Conservation (phyloP, 2,888 invertebrate genomes). For the Hetaerina titia region DNA sequence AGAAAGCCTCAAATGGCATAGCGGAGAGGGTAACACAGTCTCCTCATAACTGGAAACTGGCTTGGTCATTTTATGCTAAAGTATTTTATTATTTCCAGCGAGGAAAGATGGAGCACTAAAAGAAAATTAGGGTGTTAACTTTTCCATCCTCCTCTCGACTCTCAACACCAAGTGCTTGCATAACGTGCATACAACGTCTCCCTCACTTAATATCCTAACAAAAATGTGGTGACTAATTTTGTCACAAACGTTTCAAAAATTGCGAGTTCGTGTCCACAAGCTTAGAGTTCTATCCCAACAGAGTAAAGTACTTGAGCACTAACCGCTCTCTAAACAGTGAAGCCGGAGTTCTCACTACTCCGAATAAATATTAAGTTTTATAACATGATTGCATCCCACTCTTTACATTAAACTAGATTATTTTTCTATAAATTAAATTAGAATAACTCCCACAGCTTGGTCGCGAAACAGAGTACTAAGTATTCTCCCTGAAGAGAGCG, state of each 20-base stretch:
- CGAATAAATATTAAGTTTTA: neutral
- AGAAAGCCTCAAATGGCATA: too few species aligned
- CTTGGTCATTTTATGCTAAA: too few species aligned
- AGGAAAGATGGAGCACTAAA: neutral
- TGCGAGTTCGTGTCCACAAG: neutral
- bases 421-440: too few species aligned
- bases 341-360: neutral
- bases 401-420: too few species aligned
- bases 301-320: neutral
- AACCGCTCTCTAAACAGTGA: neutral
- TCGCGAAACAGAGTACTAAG: too few species aligned
- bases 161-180: neutral
- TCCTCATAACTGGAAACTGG: too few species aligned
- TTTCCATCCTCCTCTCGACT: neutral
- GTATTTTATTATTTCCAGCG: too few species aligned
- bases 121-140: neutral
- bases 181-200: neutral
- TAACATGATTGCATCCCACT: neutral
- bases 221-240: neutral
- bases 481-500: too few species aligned
- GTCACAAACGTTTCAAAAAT: neutral
- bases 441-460: too few species aligned
- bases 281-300: too few species aligned
- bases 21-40: too few species aligned
- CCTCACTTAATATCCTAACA: neutral